phyloP scores from a whole-genome alignment of 30 jellyfish, hydroid and myxozoan species.

The Chironex yamaguchii region DNA sequence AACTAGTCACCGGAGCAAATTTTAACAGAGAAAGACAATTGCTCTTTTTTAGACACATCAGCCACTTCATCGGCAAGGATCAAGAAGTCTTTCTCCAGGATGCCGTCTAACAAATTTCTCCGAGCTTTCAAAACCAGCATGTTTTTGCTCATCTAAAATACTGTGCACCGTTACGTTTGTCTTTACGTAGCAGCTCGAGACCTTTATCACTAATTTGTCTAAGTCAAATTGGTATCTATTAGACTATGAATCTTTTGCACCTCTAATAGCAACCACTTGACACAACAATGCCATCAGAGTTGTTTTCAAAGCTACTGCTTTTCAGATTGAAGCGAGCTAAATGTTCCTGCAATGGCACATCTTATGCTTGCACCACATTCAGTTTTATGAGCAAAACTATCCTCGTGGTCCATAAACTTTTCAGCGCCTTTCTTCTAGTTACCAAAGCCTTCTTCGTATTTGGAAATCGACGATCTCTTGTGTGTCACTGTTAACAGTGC shows the following conservation, averaged over 20 bases:
- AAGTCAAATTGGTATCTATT: constrained; percentile 49
- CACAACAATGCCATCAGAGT: constrained; percentile 36
- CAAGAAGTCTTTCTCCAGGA: constrained; percentile 31
- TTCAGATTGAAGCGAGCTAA: constrained; percentile 40
- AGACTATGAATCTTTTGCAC: constrained; percentile 33
- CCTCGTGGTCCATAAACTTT: constrained; percentile 17
- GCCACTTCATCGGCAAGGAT: constrained; percentile 60
- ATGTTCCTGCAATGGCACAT: constrained; percentile 24
- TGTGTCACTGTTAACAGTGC: constrained; percentile 48
- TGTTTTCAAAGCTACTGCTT: constrained; percentile 42
- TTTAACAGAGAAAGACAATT: constrained; percentile 60
- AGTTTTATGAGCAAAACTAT: constrained; percentile 5
- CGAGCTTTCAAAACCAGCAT: constrained; percentile 51
- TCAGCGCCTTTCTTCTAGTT: constrained; percentile 64
- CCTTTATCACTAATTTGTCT: constrained; percentile 35
- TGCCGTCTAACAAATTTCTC: constrained; percentile 19
- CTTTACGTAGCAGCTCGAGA: constrained; percentile 26
- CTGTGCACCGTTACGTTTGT: constrained; percentile 43
- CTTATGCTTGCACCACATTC: constrained; percentile 14
- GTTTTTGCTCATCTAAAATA: constrained; percentile 54
- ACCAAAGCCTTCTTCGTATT: constrained; percentile 48
- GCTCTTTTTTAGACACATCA: constrained; percentile 60
- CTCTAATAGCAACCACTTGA: constrained; percentile 59
- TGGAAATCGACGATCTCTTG: constrained; percentile 18
- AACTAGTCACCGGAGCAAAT: constrained; percentile 49